A percentile compares a stretch with the other conserved stretches of the same genome.
These are phyloP conservation scores for Ostrea denselamellosa DNA, from an alignment of 1,140 invertebrate species.

Conservation along the genomic window DNA sequence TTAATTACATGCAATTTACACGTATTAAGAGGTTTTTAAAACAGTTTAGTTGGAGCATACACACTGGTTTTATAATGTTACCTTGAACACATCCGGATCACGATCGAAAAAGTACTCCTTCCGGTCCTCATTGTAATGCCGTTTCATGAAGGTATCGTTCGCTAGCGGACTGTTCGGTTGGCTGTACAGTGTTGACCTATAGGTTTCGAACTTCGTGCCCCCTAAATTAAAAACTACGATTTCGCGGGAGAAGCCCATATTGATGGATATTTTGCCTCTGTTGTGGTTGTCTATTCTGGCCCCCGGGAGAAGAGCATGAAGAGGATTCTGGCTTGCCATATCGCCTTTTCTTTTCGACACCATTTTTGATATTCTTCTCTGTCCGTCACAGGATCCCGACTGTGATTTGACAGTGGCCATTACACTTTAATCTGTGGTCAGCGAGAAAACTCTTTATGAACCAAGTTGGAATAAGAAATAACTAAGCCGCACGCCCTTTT, in stretches of 20 bases:
- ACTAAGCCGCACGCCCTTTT: neutral
- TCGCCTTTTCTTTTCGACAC: neutral
- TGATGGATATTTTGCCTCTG: slow-evolving; percentile 49
- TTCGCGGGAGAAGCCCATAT: slow-evolving; percentile 48
- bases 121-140: slow-evolving; percentile 82
- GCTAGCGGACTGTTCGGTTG: slow-evolving; percentile 61
- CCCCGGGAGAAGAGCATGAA: slow-evolving; percentile 55
- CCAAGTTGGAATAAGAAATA: neutral
- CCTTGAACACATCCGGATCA: slow-evolving; percentile 68
- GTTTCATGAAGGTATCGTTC: slow-evolving; percentile 63
- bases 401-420: neutral
- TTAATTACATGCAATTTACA: too few species aligned
- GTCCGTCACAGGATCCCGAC: neutral
- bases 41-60: too few species aligned
- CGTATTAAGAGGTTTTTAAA: too few species aligned
- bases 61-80: too few species aligned
- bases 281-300: slow-evolving; percentile 53
- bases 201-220: slow-evolving; percentile 68
- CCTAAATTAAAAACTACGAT: slow-evolving; percentile 66
- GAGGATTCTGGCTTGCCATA: neutral
- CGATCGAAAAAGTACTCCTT: slow-evolving; percentile 80
- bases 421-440: neutral
- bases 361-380: slow-evolving; percentile 6
- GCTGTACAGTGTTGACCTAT: slow-evolving; percentile 62
- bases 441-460: neutral